Percentiles rank a stretch among this genome's conserved stretches.
Conservation (phyloP, 2,888 invertebrate genomes). For the Andrena dorsata region DNA sequence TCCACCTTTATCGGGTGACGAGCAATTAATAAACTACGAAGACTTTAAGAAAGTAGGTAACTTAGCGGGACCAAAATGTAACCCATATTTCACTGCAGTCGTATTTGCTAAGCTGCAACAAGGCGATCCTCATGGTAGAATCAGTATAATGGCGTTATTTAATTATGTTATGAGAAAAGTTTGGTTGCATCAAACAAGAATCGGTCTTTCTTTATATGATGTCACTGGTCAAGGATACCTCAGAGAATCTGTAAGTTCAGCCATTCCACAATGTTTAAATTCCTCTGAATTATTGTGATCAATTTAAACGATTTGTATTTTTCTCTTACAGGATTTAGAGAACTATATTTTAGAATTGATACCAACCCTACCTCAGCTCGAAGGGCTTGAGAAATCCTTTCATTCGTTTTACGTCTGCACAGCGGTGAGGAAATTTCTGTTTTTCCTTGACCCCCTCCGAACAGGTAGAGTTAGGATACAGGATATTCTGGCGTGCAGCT, state of each 20-base stretch:
- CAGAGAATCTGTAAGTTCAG: constrained; percentile 89
- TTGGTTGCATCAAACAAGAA: constrained; percentile 97
- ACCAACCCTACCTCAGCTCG: constrained; percentile 95
- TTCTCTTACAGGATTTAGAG: constrained; percentile 92
- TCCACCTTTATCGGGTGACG: constrained; percentile 90
- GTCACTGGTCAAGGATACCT: constrained; percentile 96
- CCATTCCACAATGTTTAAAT: background rate
- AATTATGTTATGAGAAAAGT: constrained; percentile 98
- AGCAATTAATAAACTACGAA: constrained; percentile 93
- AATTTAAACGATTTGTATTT: constrained; percentile 1
- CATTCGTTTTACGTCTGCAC: constrained; percentile 98
- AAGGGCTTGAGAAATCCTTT: constrained; percentile 96
- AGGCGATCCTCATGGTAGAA: constrained; percentile 93
- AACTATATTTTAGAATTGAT: constrained; percentile 97
- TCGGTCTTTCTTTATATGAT: constrained; percentile 97
- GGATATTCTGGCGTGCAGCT: constrained; percentile 96
- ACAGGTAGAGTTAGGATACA: constrained; percentile 95
- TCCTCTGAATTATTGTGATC: background rate
- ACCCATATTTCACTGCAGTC: constrained; percentile 92
- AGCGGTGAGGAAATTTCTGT: constrained; percentile 97
- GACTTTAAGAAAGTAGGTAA: constrained; percentile 93
- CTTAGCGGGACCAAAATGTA: constrained; percentile 91
- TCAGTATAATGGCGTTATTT: constrained; percentile 95
- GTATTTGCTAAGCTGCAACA: constrained; percentile 95
- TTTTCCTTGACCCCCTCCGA: constrained; percentile 96